Base-by-base conservation (phyloP, 2,797 vertebrate genomes). In the Discoglossus pictus region DNA sequence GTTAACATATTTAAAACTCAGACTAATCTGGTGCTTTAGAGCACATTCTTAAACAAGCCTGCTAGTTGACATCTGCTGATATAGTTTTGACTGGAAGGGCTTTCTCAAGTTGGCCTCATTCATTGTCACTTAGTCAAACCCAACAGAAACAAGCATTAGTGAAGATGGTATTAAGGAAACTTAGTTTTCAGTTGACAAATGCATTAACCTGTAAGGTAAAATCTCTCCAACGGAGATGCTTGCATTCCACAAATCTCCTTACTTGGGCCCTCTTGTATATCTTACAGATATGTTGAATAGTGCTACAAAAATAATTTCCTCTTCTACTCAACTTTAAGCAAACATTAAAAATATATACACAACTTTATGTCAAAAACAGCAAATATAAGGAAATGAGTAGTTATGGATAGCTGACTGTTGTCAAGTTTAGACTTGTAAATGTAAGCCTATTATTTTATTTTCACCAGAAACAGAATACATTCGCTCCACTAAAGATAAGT, bases 11-110 rank as follows among this genome's bases (percentile, higher is more conserved):
- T 71, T 65, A 71, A 46, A 36, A 61, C 53, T 58, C 40, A 54
- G 38, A 24, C 46, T 71, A 52, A 52, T 65, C 68, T 59, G 61
- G 60, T 10, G 21, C 42, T 63, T 63, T 70, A 63, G 53, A 55
- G 35, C 60, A 54, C 60, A 27, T 56, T 55, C 65, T 40, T 39
- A 52, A 52, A 56, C 60, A 47, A 27, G 61, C 34, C 60, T 59
- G 68, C 34, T 20, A 42, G 35, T 65, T 71, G 68, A 65, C 68
- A 64, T 64, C 61, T 71, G 68, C 53, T 71, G 68, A 71, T 71
- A 65, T 17, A 40, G 38, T 64, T 65, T 64, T 71, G 53, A 52
- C 68, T 65, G 48, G 61, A 71, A n/a, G 61, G 68, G 61, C 44
- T 64, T 71, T 59, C 53, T 71, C 20, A 18, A 64, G 46, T 65